A percentile compares a stretch with the other conserved stretches of the same genome.
Conservation (phyloP, 2,797 vertebrate genomes). For the Artibeus lituratus region DNA sequence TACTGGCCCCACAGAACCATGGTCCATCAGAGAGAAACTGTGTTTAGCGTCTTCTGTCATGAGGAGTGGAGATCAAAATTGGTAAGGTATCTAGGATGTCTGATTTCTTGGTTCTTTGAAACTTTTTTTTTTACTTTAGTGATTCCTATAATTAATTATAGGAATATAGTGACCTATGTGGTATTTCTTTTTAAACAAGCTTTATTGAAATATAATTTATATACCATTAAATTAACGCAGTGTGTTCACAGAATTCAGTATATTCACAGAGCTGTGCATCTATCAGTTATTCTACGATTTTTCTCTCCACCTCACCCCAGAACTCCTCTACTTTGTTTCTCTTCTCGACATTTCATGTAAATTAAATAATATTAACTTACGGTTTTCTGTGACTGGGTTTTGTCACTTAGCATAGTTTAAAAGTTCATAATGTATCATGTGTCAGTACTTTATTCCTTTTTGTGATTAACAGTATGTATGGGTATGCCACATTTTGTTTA, state of each 20-base stretch:
- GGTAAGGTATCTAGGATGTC: slow-evolving; percentile 82
- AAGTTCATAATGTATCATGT: background rate
- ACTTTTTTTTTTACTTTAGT: background rate
- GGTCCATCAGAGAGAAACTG: slow-evolving; percentile 96
- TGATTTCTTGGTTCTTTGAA: slow-evolving; percentile 7
- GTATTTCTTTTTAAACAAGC: background rate
- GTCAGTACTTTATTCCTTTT: background rate
- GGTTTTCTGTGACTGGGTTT: background rate
- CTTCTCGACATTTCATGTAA: background rate
- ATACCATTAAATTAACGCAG: background rate
- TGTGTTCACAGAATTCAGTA: background rate
- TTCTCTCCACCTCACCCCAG: background rate
- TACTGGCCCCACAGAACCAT: slow-evolving; percentile 94
- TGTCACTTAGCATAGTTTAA: background rate
- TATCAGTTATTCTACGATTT: background rate
- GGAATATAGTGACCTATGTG: background rate
- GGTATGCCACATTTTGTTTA: background rate
- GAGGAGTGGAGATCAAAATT: slow-evolving; percentile 98
- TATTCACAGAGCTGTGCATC: background rate
- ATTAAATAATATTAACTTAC: background rate
- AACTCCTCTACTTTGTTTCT: background rate
- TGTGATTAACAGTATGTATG: background rate
- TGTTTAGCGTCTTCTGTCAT: slow-evolving; percentile 98
- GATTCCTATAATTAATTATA: background rate
- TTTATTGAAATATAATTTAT: background rate